Percentiles rank a stretch among this genome's conserved stretches.
Conservation (phyloP, 2,113 vertebrate genomes). For the Shinisaurus crocodilurus region DNA sequence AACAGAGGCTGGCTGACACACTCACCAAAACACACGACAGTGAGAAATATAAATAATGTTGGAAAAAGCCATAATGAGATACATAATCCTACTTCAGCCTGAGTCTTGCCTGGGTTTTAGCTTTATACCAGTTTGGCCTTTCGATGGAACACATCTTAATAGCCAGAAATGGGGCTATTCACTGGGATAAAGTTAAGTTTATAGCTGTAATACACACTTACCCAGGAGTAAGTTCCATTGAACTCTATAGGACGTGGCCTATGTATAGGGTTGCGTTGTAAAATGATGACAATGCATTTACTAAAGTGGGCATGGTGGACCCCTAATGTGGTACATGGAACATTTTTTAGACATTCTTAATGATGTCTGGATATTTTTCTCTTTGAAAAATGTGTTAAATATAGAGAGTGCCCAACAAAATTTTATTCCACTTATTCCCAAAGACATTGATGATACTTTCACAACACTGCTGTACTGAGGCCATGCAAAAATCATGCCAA, state of each 20-base stretch:
- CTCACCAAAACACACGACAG: not conserved
- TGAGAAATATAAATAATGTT: too few species aligned
- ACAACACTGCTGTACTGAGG: not conserved
- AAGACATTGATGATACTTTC: not conserved
- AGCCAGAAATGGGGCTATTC: not conserved
- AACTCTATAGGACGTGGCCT: not conserved
- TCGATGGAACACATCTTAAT: not conserved
- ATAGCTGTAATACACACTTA: not conserved
- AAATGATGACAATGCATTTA: not conserved
- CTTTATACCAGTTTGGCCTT: not conserved
- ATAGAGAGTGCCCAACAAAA: not conserved
- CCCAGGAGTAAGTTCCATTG: not conserved
- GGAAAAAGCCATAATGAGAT: not conserved
- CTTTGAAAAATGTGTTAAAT: not conserved
- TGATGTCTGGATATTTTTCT: not conserved
- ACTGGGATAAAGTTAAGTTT: not conserved
- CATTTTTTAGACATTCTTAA: not conserved
- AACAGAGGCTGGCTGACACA: not conserved
- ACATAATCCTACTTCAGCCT: not conserved
- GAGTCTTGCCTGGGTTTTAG: not conserved
- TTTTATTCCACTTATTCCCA: not conserved
- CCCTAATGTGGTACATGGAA: not conserved
- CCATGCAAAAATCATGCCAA: not conserved
- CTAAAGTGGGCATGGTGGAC: not conserved
- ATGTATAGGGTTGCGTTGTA: not conserved